A percentile compares a stretch with the other conserved stretches of the same genome.
Evolutionary conservation across 2,797 vertebrate species (phyloP).

Genomic region (Sebastes iracundus): DNA sequence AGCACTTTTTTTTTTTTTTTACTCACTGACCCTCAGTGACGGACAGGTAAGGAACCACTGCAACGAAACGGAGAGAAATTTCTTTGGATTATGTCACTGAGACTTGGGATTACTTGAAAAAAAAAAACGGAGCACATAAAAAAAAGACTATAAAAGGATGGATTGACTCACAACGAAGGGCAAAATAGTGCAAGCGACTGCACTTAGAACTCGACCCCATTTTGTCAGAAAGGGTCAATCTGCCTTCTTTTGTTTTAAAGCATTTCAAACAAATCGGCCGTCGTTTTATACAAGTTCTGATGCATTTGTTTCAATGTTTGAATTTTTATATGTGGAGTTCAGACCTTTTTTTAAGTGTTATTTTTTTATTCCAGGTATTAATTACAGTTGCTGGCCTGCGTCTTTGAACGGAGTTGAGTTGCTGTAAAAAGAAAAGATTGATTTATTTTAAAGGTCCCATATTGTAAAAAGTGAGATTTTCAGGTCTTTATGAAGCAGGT

Average conservation of each 20-base stretch:
- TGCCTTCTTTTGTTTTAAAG: constrained; percentile 53
- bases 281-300: constrained; percentile 53
- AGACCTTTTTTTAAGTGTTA: constrained; percentile 48
- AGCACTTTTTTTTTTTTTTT: constrained; percentile 49
- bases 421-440: neutral
- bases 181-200: neutral
- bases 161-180: neutral
- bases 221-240: constrained; percentile 1
- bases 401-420: constrained; percentile 32
- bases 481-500: too few relatives aligned
- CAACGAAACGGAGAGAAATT: constrained; percentile 13
- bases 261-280: constrained; percentile 36
- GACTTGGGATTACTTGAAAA: constrained; percentile 73
- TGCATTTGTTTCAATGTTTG: constrained; percentile 19
- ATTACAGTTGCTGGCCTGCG: constrained; percentile 3
- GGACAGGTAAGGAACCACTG: constrained; percentile 46
- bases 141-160: neutral
- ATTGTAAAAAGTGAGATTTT: too few relatives aligned
- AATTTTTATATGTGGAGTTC: constrained; percentile 58
- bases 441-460: neutral
- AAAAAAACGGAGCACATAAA: constrained; percentile 59
- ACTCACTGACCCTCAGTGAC: constrained; percentile 20
- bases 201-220: neutral
- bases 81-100: constrained; percentile 18
- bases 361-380: constrained; percentile 47